Base-by-base conservation (phyloP, 1,140 invertebrate genomes). In the Saccostrea echinata region DNA sequence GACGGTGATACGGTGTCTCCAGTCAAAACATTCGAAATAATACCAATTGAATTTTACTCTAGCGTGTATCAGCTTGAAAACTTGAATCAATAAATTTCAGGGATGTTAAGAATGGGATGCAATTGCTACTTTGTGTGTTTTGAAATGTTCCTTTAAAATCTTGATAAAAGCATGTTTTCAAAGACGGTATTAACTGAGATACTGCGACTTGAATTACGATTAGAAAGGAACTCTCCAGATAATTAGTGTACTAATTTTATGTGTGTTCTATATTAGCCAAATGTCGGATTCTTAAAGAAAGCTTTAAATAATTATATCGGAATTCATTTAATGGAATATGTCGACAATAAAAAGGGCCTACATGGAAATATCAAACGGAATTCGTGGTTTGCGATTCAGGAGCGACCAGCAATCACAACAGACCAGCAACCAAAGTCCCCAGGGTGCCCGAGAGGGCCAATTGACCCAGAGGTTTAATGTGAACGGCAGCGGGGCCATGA, bases 351-450 rank as follows among this genome's bases (percentile, higher is more conserved):
- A 93, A 64, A 92, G 93, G 84, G 94, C 94, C n/a, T 95, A 94
- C 90, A 93, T 94, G 93, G 94, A 95, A 88, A 91, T 95, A 89
- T 94, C 94, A 13, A 95, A 94, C 89, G 94, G 94, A 55, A 94
- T 95, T 43, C 91, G 93, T 35, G 94, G 94, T 57, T 89, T 95
- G 53, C 89, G 94, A 57, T 91, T 95, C 43, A 92, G 92, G 84
- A 90, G 92, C 55, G 93, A 94, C 71, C 93, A 93, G 84, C 55
- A 91, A 33, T 86, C 90, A 18, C 88, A 88, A 82, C 80, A 86
- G 61, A 89, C 51, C 80, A 71, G 89, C 82, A 90, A 87, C 90
- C 86, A 12, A 55, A 71, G 81, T 90, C 57, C 91, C 86, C 30
- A 51, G 30, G 83, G 83, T 24, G 16, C 21, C 9, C 43, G 83